Percentiles rank a stretch among this genome's conserved stretches.
Evolutionary conservation across 2,888 invertebrate species (phyloP).

Genomic region (Cephus sareptanus): DNA sequence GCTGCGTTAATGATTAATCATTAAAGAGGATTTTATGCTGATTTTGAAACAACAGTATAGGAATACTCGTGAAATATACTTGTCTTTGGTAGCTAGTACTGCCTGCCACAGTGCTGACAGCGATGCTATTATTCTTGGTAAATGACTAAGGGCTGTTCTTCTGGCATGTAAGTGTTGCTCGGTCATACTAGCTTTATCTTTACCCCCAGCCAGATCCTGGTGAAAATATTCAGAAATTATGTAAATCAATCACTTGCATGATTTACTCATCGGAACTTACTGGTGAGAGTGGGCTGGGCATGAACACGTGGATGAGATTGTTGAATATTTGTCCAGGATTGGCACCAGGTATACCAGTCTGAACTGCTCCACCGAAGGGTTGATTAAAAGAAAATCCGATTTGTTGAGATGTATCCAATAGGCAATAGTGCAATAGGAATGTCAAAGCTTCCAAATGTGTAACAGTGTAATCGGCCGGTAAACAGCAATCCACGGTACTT

Average conservation of each 20-base stretch:
- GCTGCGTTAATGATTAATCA: slow-evolving; percentile 47
- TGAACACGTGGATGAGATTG: slow-evolving; percentile 84
- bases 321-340: slow-evolving; percentile 81
- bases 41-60: background rate
- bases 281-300: slow-evolving; percentile 71
- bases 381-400: slow-evolving; percentile 71
- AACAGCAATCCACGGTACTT: slow-evolving; percentile 65
- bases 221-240: slow-evolving; percentile 7
- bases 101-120: slow-evolving; percentile 85
- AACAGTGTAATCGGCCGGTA: slow-evolving; percentile 82
- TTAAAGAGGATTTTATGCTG: background rate
- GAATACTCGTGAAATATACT: slow-evolving; percentile 55
- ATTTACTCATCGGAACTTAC: slow-evolving; percentile 40
- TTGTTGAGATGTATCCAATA: slow-evolving; percentile 76
- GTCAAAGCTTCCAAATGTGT: slow-evolving; percentile 83
- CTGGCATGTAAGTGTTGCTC: slow-evolving; percentile 73
- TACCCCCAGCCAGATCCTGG: slow-evolving; percentile 54
- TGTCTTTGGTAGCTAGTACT: slow-evolving; percentile 68
- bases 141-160: slow-evolving; percentile 79
- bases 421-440: slow-evolving; percentile 82
- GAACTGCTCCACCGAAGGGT: slow-evolving; percentile 68
- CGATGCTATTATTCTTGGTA: slow-evolving; percentile 84
- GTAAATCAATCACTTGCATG: background rate
- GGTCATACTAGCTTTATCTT: slow-evolving; percentile 57
- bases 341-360: slow-evolving; percentile 68